A percentile compares a stretch with the other conserved stretches of the same genome.
Conservation (phyloP, 2,113 vertebrate species). For the Glaucidium brasilianum region DNA sequence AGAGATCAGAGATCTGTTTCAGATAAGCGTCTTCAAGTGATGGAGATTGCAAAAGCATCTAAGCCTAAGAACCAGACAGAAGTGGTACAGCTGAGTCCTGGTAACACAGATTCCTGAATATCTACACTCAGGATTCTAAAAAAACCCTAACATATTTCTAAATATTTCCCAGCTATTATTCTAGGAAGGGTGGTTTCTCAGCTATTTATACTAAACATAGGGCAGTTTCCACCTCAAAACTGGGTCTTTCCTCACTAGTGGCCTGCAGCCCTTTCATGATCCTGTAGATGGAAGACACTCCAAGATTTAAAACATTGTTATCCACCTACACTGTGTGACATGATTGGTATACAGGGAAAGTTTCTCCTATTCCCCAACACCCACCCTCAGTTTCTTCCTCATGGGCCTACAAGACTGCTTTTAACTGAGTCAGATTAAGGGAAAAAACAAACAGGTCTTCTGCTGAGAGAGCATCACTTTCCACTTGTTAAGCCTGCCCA, state of each 20-base stretch:
- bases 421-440: neutral
- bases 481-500: neutral
- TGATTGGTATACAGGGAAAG: neutral
- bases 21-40: neutral
- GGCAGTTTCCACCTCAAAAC: neutral
- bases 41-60: neutral
- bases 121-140: neutral
- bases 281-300: neutral
- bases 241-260: neutral
- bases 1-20: neutral
- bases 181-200: neutral
- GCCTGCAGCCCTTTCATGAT: neutral
- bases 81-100: neutral
- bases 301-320: neutral
- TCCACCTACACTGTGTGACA: neutral
- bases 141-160: neutral
- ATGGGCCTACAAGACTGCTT: neutral
- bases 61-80: neutral
- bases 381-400: neutral
- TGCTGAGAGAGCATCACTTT: neutral
- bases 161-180: neutral
- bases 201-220: neutral
- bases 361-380: neutral
- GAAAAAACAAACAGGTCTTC: neutral
- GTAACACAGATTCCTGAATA: neutral